Base-by-base conservation (phyloP, 2,113 vertebrate species). In the Otus sunia region DNA sequence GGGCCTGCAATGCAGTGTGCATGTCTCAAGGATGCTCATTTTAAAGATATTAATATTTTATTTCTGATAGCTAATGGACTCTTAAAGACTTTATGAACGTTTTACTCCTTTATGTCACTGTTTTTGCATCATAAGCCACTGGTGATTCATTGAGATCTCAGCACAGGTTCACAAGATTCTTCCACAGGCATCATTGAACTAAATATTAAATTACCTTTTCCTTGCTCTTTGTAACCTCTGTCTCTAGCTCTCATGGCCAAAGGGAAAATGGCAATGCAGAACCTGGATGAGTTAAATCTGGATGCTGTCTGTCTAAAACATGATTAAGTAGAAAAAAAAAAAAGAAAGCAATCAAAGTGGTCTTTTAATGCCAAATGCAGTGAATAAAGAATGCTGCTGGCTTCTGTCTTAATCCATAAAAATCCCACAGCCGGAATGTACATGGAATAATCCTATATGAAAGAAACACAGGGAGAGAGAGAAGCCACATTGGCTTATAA, bases 381-480 rank as follows among this genome's bases (percentile, higher is more conserved):
- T 2, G 16, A 89, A 84, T 87, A 91, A 90, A 77, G 80, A 68
- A 89, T 59, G 49, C 55, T 94, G 34, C 66, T 92, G 84, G 77
- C 77, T 95, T 97, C 83, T 92, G 49, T 94, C 88, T 97, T 94
- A 96, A 96, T 95, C 95, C 89, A 88, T 83, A 94, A 89, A 94
- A 96, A 88, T 92, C 74, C 74, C 45, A 43, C 74, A 79, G 77
- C n/a, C 7, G 0, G 84, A 88, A 92, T 92, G 62, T 90, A 74
- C 91, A 27, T 92, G 73, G 71, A 95, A 43, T 94, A 95, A 87
- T 95, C 84, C 74, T 94, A 25, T 76, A 62, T 69, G 81, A 94
- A 95, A 94, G 89, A 94, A 87, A 63, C n/a, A 66, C 37, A 59
- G 84, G 84, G 75, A 83, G 82, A 90, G 63, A 86, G 55, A 81